Conservation (phyloP, 2,888 invertebrate genomes). For the Mythimna vitellina region DNA sequence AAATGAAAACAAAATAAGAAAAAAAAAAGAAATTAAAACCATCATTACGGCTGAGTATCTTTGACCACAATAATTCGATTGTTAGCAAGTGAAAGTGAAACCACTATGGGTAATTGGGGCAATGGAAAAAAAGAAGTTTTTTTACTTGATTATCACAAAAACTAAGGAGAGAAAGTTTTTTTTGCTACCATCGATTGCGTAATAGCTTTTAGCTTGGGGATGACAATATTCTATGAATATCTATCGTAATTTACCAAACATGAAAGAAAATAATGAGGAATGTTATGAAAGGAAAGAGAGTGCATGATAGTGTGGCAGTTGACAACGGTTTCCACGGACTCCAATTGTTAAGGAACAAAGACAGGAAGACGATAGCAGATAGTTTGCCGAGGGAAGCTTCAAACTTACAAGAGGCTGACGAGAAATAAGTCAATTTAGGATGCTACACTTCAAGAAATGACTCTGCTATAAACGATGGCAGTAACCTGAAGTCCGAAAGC, state of each 20-base stretch:
- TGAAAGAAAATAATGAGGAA: not conserved
- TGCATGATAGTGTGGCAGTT: not conserved
- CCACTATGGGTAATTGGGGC: conserved; percentile 71
- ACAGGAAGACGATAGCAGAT: not conserved
- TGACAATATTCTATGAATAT: not conserved
- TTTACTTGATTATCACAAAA: conserved; percentile 58
- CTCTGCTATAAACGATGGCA: no score
- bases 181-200: conserved; percentile 8
- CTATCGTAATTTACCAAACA: not conserved
- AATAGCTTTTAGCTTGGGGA: not conserved
- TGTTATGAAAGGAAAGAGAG: not conserved
- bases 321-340: not conserved
- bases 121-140: conserved; percentile 62
- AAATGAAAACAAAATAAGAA: conserved; percentile 2
- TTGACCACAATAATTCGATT: conserved; percentile 52
- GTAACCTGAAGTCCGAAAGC: not conserved
- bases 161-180: conserved; percentile 48
- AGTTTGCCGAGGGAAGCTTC: not conserved
- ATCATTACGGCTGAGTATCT: conserved; percentile 50
- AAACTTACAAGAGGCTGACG: not conserved
- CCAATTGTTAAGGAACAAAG: not conserved
- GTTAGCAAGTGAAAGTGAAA: conserved; percentile 73
- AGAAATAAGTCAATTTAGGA: not conserved
- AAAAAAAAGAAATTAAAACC: conserved; percentile 38
- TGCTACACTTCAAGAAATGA: not conserved